phyloP scores from a whole-genome alignment of 2,797 vertebrate genomes.

The Pteropus rufus region DNA sequence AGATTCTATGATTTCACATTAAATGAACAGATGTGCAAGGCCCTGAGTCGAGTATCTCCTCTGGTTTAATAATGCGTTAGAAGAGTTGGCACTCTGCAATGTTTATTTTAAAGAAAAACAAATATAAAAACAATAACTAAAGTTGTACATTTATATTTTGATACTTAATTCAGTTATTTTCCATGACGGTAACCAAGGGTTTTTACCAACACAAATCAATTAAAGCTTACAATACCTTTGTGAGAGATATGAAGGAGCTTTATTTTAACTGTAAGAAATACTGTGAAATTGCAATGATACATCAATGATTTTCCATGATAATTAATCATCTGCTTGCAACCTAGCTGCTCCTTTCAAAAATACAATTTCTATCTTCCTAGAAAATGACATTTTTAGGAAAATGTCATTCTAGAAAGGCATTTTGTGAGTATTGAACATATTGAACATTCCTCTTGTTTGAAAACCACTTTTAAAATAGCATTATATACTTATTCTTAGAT shows the following conservation, averaged over 20 bases:
- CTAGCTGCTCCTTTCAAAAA: slow-evolving; percentile 71
- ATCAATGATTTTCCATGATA: slow-evolving; percentile 76
- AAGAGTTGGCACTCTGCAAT: not conserved
- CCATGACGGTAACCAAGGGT: slow-evolving; percentile 50
- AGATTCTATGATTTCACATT: not conserved
- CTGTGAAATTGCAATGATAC: slow-evolving; percentile 75
- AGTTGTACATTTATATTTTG: slow-evolving; percentile 44
- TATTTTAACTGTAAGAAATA: slow-evolving; percentile 77
- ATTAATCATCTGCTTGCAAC: slow-evolving; percentile 76
- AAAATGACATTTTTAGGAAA: slow-evolving; percentile 79
- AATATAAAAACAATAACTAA: slow-evolving; percentile 21
- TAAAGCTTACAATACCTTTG: slow-evolving; percentile 63
- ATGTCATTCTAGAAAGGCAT: slow-evolving; percentile 63
- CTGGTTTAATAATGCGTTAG: slow-evolving; percentile 7
- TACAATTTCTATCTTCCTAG: slow-evolving; percentile 63
- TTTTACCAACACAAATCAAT: slow-evolving; percentile 70
- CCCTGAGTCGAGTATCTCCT: not conserved
- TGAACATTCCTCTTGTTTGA: slow-evolving; percentile 63
- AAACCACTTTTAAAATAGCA: slow-evolving; percentile 66
- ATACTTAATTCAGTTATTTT: slow-evolving; percentile 65
- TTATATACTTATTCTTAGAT: slow-evolving; percentile 11
- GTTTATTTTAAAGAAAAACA: slow-evolving; percentile 47
- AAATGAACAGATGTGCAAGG: not conserved
- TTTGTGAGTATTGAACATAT: slow-evolving; percentile 19
- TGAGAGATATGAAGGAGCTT: slow-evolving; percentile 62